These are phyloP conservation scores for Dryocosmus kuriphilus DNA, from an alignment of 2,888 invertebrate species.

Conservation along the genomic window DNA sequence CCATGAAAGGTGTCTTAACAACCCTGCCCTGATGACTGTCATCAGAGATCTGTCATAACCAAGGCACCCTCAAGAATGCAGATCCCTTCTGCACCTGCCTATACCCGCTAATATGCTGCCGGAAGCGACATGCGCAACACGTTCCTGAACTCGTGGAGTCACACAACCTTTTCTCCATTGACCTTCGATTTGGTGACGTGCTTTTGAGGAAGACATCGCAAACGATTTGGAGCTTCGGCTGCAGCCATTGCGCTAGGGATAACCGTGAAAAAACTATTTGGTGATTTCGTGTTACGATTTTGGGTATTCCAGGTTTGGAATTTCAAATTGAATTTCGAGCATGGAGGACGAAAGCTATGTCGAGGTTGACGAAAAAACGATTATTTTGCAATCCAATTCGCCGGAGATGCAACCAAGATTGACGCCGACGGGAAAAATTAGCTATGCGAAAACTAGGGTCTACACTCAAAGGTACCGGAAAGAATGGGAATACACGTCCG, in stretches of 20 bases:
- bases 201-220: too few relatives aligned
- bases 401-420: constrained; percentile 56
- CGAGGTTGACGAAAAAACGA: not conserved
- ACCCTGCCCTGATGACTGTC: too few relatives aligned
- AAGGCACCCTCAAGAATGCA: too few relatives aligned
- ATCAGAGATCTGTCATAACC: too few relatives aligned
- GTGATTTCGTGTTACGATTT: constrained; percentile 72
- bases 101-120: too few relatives aligned
- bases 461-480: constrained; percentile 81
- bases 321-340: constrained; percentile 59
- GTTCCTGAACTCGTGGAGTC: too few relatives aligned
- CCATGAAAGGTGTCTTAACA: too few relatives aligned
- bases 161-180: too few relatives aligned
- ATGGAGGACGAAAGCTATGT: constrained; percentile 58
- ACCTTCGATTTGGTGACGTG: too few relatives aligned
- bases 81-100: too few relatives aligned
- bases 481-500: constrained; percentile 81
- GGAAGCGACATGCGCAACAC: too few relatives aligned
- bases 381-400: constrained; percentile 12
- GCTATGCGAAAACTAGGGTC: constrained; percentile 75
- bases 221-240: not conserved
- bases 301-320: constrained; percentile 65
- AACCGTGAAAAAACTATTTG: constrained; percentile 58
- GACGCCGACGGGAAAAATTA: constrained; percentile 76
- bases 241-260: constrained; percentile 68